Percentiles rank a stretch among this genome's conserved stretches.
Evolutionary conservation across 2,113 vertebrate genomes (phyloP).

Genomic region (Balaenoptera acutorostrata): DNA sequence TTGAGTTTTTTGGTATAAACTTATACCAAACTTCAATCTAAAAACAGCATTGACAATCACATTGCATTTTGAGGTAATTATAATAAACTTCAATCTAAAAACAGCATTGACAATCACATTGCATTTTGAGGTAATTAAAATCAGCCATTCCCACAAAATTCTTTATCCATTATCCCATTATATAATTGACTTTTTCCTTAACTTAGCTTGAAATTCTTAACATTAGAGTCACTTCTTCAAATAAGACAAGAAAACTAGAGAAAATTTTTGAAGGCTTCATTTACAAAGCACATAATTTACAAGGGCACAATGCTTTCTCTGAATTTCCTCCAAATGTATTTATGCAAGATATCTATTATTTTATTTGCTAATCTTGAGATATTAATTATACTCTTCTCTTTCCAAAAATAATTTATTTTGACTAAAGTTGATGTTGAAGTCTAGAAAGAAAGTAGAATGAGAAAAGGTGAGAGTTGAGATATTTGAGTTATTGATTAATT

Average conservation of each 20-base stretch:
- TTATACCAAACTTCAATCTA: neutral
- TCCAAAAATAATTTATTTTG: neutral
- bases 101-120: neutral
- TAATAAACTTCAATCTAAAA: neutral
- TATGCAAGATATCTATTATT: neutral
- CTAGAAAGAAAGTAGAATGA: neutral
- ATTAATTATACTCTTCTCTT: neutral
- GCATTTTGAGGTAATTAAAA: conserved; percentile 9
- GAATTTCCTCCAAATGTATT: neutral
- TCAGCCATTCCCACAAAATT: neutral
- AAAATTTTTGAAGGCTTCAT: neutral
- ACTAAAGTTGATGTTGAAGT: neutral
- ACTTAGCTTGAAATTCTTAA: neutral
- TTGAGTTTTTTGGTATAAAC: neutral
- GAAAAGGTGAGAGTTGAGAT: neutral
- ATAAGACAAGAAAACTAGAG: neutral
- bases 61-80: neutral
- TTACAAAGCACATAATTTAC: neutral
- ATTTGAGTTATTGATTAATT: neutral
- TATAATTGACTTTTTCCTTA: conserved; percentile 7
- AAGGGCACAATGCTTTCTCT: neutral
- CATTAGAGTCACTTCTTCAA: neutral
- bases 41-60: neutral
- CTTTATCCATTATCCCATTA: neutral
- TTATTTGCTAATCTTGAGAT: neutral